phyloP scores from a whole-genome alignment of 2,113 vertebrate genomes.

The Peromyscus maniculatus region DNA sequence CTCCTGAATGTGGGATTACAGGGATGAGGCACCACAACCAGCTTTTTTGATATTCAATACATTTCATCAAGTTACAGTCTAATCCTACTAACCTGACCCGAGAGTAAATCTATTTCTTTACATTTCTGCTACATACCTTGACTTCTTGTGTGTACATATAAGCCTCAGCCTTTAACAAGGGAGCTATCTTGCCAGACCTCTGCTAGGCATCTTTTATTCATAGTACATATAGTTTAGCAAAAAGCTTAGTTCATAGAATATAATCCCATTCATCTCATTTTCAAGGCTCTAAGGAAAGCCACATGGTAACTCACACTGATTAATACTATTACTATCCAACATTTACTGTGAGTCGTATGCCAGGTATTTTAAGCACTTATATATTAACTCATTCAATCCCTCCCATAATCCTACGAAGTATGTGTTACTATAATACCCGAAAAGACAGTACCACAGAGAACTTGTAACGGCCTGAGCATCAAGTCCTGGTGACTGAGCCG shows the following conservation, averaged over 20 bases:
- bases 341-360: background rate
- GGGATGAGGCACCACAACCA: background rate
- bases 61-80: constrained; percentile 10
- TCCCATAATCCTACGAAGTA: constrained; percentile 20
- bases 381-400: constrained; percentile 6
- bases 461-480: background rate
- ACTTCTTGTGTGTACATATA: no score
- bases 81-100: background rate
- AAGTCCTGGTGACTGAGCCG: background rate
- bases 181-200: background rate
- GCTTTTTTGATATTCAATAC: background rate
- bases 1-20: background rate
- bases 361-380: constrained; percentile 15
- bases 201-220: background rate
- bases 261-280: constrained; percentile 13
- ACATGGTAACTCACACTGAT: background rate
- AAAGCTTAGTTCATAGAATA: background rate
- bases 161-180: background rate
- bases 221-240: background rate
- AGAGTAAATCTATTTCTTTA: constrained; percentile 36
- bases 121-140: background rate
- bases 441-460: background rate
- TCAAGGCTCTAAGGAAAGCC: constrained; percentile 43
- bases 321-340: background rate
- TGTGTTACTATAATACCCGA: background rate